A percentile compares a stretch with the other conserved stretches of the same genome.
Evolutionary conservation across 2,888 invertebrate species (phyloP).

Genomic region (Aphidius colemani): DNA sequence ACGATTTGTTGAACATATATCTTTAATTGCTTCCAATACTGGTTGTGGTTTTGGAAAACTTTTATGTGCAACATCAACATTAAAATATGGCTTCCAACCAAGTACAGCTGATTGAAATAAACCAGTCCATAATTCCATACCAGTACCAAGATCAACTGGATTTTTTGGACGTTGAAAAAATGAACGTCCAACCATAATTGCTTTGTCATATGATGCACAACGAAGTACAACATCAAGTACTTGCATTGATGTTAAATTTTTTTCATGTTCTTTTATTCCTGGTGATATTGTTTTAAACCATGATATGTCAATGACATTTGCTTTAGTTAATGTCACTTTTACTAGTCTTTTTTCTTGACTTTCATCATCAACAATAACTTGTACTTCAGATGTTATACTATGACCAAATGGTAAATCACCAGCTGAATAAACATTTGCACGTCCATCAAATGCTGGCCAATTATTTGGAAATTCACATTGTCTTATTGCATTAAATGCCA

Average conservation of each 20-base stretch:
- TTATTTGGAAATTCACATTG: slow-evolving; percentile 57
- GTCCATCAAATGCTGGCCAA: slow-evolving; percentile 75
- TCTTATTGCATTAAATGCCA: slow-evolving; percentile 59
- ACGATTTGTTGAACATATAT: slow-evolving; percentile 38
- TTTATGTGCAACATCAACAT: slow-evolving; percentile 88
- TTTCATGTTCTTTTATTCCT: slow-evolving; percentile 71
- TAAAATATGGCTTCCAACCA: slow-evolving; percentile 81
- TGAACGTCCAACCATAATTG: slow-evolving; percentile 67
- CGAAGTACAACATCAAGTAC: slow-evolving; percentile 85
- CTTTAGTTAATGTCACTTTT: slow-evolving; percentile 64
- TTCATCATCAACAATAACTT: slow-evolving; percentile 53
- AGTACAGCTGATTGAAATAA: slow-evolving; percentile 91
- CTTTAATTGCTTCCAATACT: slow-evolving; percentile 61
- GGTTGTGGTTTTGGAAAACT: slow-evolving; percentile 70
- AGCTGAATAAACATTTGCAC: slow-evolving; percentile 69
- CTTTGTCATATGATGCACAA: slow-evolving; percentile 65
- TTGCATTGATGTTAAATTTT: slow-evolving; percentile 69
- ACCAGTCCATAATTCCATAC: slow-evolving; percentile 91
- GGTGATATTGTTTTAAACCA: slow-evolving; percentile 62
- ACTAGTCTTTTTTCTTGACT: slow-evolving; percentile 51
- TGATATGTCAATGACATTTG: slow-evolving; percentile 63
- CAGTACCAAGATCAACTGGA: slow-evolving; percentile 71
- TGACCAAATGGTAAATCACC: slow-evolving; percentile 58
- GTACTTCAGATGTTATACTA: slow-evolving; percentile 46
- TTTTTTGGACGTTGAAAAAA: slow-evolving; percentile 69